Evolutionary conservation across 2,888 invertebrate species (phyloP).

Genomic region (Drosophila mercatorum): DNA sequence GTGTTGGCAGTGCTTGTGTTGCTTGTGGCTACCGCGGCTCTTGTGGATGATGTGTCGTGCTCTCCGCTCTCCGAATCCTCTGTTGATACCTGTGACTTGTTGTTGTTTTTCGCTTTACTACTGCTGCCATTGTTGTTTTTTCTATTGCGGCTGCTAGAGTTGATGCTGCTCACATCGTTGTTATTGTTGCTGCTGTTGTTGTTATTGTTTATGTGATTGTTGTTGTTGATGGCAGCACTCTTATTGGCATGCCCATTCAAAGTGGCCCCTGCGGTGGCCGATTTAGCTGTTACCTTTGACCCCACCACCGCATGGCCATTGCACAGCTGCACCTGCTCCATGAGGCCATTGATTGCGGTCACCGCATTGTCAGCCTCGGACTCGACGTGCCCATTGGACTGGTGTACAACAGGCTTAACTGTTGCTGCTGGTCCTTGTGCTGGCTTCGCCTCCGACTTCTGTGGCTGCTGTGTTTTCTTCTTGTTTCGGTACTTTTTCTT

Average conservation of each 20-base stretch:
- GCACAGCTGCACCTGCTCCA: conserved; percentile 60
- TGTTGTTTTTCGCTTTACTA: conserved; percentile 49
- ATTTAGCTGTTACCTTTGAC: conserved; percentile 16
- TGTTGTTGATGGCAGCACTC: conserved; percentile 48
- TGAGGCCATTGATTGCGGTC: conserved; percentile 40
- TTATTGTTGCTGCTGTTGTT: conserved; percentile 42
- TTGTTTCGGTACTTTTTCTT: conserved; percentile 67
- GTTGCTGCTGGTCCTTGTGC: conserved; percentile 11
- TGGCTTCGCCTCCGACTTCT: conserved; percentile 26
- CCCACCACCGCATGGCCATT: conserved; percentile 53
- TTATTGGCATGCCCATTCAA: conserved; percentile 62
- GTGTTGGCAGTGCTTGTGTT: conserved; percentile 68
- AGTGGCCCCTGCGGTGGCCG: conserved; percentile 11
- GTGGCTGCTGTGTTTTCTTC: conserved; percentile 53
- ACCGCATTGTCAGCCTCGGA: conserved; percentile 17
- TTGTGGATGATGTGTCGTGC: conserved; percentile 24
- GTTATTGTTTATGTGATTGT: conserved; percentile 55
- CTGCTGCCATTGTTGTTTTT: conserved; percentile 43
- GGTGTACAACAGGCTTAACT: conserved; percentile 12
- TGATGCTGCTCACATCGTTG: conserved; percentile 49
- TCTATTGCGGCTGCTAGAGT: conserved; percentile 31
- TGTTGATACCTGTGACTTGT: conserved; percentile 19
- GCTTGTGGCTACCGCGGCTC: conserved; percentile 46
- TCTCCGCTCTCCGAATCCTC: conserved; percentile 9
- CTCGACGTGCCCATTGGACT: conserved; percentile 49